Evolutionary conservation across 1,140 invertebrate species (phyloP), one percentile per base, ranked within the genome.

Genomic region (Bombus ignitus): DNA sequence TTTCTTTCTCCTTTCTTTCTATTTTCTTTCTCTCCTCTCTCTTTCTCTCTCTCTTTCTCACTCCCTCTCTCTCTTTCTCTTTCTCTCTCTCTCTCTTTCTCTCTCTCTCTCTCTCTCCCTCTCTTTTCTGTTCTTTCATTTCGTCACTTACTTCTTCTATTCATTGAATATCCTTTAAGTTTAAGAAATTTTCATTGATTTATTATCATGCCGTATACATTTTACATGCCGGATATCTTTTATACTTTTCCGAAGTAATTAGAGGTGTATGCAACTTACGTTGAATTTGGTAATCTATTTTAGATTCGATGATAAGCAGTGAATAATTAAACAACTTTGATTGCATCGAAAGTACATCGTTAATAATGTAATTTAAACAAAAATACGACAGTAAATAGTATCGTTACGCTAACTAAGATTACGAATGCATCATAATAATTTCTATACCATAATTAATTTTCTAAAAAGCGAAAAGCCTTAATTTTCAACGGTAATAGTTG

Each of bases 161-260:
- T 70, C 39, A 13, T 59, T 22, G 66, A 15, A 70, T 74, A 42
- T 39, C 66, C 68, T 66, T 22, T 78, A 86, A 81, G 57, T 15
- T 53, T 71, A 84, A 82, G 78, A 78, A 62, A 70, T 83, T 66
- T 44, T 78, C 32, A 65, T 76, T 25, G 65, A 86, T 75, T 75
- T 71, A 73, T 53, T 90, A 74, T 66, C n/a, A 44, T 47, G 25
- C 15, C 25, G 39, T 87, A 87, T 78, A 59, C 47, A 74, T 28
- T 42, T 87, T 35, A 53, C 35, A 44, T 47, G 28, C 12, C 22
- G 44, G 47, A 53, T 77, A 32, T 44, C 32, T 77, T 62, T 89
- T 87, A 87, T 78, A 59, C 39, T 44, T 22, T 44, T 85, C n/a
- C 37, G 10, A 57, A 39, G 62, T 74, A 62, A 81, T 85, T 66